Percentiles rank a stretch among this genome's conserved stretches.
Conservation (phyloP, 2,888 invertebrate species). For the Synanthedon tipuliformis region DNA sequence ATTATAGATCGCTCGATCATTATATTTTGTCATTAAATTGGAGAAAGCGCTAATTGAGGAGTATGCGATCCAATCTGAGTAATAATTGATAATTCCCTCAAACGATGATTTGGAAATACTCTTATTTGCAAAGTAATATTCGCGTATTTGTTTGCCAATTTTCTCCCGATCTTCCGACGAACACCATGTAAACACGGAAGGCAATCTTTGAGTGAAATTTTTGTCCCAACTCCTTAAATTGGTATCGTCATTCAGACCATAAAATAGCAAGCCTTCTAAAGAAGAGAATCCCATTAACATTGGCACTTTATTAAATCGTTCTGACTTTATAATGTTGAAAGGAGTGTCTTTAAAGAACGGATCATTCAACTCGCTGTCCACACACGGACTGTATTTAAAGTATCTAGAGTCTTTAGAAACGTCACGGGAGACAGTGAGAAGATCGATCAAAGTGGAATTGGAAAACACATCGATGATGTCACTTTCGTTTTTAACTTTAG, state of each 20-base stretch:
- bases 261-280: conserved; percentile 48
- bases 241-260: conserved; percentile 31
- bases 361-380: conserved; percentile 34
- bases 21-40: conserved; percentile 27
- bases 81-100: conserved; percentile 29
- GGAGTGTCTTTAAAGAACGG: conserved; percentile 50
- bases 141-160: conserved; percentile 33
- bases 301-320: conserved; percentile 46
- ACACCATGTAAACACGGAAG: conserved; percentile 47
- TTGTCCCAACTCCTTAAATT: conserved; percentile 34
- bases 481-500: conserved; percentile 16
- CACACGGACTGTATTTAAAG: conserved; percentile 53
- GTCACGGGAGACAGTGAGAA: conserved; percentile 32
- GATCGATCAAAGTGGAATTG: conserved; percentile 23
- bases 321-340: conserved; percentile 38
- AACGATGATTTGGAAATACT: conserved; percentile 21
- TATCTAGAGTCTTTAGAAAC: conserved; percentile 38
- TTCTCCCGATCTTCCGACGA: conserved; percentile 25
- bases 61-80: conserved; percentile 49
- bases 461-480: conserved; percentile 34
- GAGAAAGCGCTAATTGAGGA: conserved; percentile 36
- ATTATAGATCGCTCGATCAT: conserved; percentile 38
- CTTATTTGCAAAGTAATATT: conserved; percentile 37
- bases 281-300: conserved; percentile 40
- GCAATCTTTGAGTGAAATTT: conserved; percentile 39